Conservation (phyloP, 2,888 invertebrate genomes). For the Himalopsyche tibetana region DNA sequence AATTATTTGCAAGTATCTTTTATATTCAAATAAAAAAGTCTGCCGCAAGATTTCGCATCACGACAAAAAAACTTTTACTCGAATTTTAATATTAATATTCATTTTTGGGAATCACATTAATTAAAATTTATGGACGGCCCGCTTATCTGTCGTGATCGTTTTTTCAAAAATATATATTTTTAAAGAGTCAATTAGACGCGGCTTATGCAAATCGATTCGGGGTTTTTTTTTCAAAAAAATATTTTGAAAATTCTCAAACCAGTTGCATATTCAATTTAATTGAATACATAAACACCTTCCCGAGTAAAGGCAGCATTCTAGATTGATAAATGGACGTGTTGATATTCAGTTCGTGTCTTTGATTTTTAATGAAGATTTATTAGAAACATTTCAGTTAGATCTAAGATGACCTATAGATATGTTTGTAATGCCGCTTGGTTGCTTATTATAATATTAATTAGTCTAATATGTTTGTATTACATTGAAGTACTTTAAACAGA, state of each 20-base stretch:
- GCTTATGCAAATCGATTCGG: background rate
- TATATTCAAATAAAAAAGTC: no score
- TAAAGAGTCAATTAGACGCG: constrained; percentile 5
- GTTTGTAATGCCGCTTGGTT: background rate
- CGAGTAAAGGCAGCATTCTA: background rate
- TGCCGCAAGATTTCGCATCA: background rate
- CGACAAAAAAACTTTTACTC: background rate
- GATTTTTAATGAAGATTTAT: constrained; percentile 23
- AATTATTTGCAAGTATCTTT: no score
- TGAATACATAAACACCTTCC: constrained; percentile 21
- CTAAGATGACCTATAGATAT: constrained; percentile 8
- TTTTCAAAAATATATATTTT: background rate
- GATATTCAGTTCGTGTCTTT: constrained; percentile 6
- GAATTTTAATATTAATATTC: constrained; percentile 1
- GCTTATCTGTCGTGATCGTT: background rate
- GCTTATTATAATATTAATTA: background rate
- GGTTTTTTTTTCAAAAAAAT: background rate
- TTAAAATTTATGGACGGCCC: background rate
- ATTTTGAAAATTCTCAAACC: constrained; percentile 2
- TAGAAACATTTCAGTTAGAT: background rate
- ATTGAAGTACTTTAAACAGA: background rate
- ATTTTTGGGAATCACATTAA: background rate
- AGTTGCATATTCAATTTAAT: constrained; percentile 24
- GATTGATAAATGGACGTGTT: background rate
- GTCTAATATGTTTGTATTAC: background rate